Base-by-base conservation (phyloP, 2,113 vertebrate genomes). In the Cochlearius cochlearius region DNA sequence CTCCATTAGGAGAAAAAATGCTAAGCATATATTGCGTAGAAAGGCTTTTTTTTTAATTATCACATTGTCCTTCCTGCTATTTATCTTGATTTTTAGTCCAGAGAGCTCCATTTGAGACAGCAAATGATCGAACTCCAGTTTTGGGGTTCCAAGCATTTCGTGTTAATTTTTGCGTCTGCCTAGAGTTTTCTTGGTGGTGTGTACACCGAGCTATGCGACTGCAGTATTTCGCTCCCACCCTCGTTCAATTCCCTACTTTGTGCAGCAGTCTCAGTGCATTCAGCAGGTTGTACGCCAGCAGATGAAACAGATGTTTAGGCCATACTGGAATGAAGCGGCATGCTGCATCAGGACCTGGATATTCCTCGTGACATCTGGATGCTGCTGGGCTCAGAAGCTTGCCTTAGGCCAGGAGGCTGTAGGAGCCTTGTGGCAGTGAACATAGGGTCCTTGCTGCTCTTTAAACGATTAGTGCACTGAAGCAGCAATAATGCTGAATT, bases 281-380 rank as follows among this genome's bases (percentile, higher is more conserved):
- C 96, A 93, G 98, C 98, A 98, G 98, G 97, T 98, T 98, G 98
- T 92, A 92, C 49, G 99, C 98, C 99, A 99, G 99, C 98, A 99
- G 99, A 98, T 98, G 98, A 99, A 98, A 98, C 99, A 99, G 99
- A 99, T 99, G 99, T 99, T 98, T 81, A 91, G 96, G 97, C 98
- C 99, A 99, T 99, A 99, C 99, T 99, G 99, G 98, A 98, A 98
- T 97, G 98, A 98, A 98, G 98, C 97, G 85, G 98, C 98, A 97
- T 98, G 98, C 98, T 98, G 99, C 98, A 99, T 98, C 98, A 99
- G 98, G 98, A 98, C 92, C 98, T 98, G 97, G 97, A 97, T 97
- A 98, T 98, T 98, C 97, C 99, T 99, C 98, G 96, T 98, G 99
- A 99, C 99, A 99, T 99, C 99, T 99, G 99, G 99, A 98, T 98